Conservation (phyloP, 2,797 vertebrate genomes). For the Argyrosomus regius region DNA sequence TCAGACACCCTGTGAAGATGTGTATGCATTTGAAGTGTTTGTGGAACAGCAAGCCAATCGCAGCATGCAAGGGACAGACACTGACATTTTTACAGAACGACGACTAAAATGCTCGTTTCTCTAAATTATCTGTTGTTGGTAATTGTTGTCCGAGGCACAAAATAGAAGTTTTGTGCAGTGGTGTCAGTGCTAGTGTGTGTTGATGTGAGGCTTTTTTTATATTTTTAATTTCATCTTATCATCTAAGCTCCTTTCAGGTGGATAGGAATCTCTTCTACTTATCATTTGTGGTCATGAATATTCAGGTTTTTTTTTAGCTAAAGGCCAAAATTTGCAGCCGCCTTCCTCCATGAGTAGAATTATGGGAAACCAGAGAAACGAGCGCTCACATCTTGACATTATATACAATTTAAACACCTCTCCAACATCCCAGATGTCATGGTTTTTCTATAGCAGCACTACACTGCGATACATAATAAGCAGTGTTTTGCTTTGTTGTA, state of each 20-base stretch:
- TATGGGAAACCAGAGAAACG: slow-evolving; percentile 52
- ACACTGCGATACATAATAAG: slow-evolving; percentile 75
- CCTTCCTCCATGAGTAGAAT: slow-evolving; percentile 41
- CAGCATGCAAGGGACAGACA: slow-evolving; percentile 41
- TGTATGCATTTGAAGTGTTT: slow-evolving; percentile 79
- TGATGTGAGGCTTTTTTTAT: slow-evolving; percentile 25
- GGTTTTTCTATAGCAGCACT: slow-evolving; percentile 69
- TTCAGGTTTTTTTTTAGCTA: slow-evolving; percentile 36
- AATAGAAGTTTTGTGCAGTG: slow-evolving; percentile 13
- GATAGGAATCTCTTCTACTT: slow-evolving; percentile 28
- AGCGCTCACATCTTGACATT: slow-evolving; percentile 61
- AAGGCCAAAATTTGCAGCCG: slow-evolving; percentile 61
- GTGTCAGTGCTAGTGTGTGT: slow-evolving; percentile 8
- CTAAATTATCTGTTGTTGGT: slow-evolving; percentile 48
- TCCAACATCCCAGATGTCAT: slow-evolving; percentile 69
- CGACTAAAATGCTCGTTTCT: slow-evolving; percentile 38
- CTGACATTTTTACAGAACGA: slow-evolving; percentile 61
- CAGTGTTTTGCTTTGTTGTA: slow-evolving; percentile 77
- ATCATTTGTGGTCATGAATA: slow-evolving; percentile 49
- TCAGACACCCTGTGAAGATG: slow-evolving; percentile 80
- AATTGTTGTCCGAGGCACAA: slow-evolving; percentile 34
- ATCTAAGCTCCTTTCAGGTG: slow-evolving; percentile 55
- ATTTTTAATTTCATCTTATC: slow-evolving; percentile 45
- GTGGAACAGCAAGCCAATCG: slow-evolving; percentile 62
- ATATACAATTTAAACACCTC: slow-evolving; percentile 74